phyloP scores from a whole-genome alignment of 2,797 vertebrate species.

The Platyrinchus mystaceus region DNA sequence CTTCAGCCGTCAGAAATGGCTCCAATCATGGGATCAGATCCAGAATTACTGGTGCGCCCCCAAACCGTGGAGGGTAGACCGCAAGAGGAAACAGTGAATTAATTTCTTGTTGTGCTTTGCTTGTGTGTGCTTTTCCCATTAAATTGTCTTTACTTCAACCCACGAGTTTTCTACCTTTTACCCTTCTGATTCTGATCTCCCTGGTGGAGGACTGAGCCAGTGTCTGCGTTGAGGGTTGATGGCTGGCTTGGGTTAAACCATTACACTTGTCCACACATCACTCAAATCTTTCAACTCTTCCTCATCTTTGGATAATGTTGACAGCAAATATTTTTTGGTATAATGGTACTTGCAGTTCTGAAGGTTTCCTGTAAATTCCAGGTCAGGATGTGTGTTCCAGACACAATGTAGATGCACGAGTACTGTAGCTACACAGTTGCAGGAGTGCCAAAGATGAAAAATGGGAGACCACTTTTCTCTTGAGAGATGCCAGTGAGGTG shows the following conservation, averaged over 20 bases:
- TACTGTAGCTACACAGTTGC: background rate
- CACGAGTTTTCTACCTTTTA: background rate
- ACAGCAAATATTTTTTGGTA: background rate
- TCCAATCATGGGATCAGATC: too few relatives aligned
- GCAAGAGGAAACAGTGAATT: too few relatives aligned
- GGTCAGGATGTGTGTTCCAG: background rate
- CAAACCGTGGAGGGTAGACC: too few relatives aligned
- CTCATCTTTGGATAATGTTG: background rate
- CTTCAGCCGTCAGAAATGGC: too few relatives aligned
- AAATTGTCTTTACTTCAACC: background rate
- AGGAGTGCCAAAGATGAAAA: background rate
- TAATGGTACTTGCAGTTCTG: background rate
- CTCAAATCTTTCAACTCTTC: background rate
- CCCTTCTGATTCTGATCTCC: background rate
- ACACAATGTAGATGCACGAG: accelerated
- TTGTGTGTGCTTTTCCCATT: background rate
- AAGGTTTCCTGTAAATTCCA: background rate
- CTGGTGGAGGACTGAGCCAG: background rate
- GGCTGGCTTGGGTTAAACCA: background rate
- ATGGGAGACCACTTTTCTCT: background rate
- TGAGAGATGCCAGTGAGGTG: accelerated
- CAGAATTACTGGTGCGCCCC: too few relatives aligned
- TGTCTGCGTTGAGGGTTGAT: background rate
- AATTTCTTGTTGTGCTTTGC: background rate
- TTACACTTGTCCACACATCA: background rate